Evolutionary conservation across 2,797 vertebrate genomes (phyloP).

Genomic region (Cheirogaleus major): DNA sequence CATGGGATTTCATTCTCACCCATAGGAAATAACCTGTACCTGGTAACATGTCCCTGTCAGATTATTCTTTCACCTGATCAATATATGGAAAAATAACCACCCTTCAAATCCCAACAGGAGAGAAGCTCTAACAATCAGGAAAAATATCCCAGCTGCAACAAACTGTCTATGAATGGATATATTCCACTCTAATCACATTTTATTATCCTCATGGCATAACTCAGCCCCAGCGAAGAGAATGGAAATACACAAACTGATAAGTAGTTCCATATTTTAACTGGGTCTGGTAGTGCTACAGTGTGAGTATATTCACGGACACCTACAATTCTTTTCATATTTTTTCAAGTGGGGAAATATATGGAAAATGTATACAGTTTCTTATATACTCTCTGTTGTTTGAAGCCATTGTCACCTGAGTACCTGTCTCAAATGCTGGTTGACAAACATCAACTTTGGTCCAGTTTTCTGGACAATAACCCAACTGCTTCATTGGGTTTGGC

Average conservation of each 20-base stretch:
- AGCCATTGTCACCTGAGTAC: background rate
- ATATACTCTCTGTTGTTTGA: background rate
- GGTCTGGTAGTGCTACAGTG: background rate
- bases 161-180: background rate
- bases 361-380: background rate
- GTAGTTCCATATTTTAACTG: background rate
- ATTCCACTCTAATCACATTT: background rate
- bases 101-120: background rate
- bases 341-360: background rate
- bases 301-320: background rate
- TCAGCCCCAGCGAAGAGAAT: background rate
- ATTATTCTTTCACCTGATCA: slow-evolving; percentile 46
- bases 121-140: background rate
- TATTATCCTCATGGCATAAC: accelerated
- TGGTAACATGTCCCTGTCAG: slow-evolving; percentile 55
- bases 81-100: background rate
- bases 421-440: background rate
- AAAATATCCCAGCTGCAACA: background rate
- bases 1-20: background rate
- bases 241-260: background rate
- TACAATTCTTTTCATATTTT: background rate
- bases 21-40: slow-evolving; percentile 25
- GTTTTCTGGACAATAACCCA: background rate
- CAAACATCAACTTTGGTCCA: background rate
- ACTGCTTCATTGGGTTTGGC: background rate